Evolutionary conservation across 2,888 invertebrate species (phyloP), one percentile per base, ranked within the genome.

Genomic region (Agrotis clavis): DNA sequence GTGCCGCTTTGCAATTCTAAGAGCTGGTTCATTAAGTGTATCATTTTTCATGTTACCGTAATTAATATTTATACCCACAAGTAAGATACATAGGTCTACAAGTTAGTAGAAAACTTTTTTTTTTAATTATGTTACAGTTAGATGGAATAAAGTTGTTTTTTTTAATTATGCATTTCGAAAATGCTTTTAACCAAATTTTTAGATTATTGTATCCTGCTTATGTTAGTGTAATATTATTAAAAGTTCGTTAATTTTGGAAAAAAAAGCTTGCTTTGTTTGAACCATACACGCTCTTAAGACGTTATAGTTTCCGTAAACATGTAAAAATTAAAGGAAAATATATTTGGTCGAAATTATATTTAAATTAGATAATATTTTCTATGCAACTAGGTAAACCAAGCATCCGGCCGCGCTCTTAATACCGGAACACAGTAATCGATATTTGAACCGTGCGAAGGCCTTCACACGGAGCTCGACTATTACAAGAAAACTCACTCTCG

Each of bases 401-500:
- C 16, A 35, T 25, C 54, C 25, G 25, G 16, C 18, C 21, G 4
- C 35, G 35, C 48, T 19, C 13, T 19, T 30, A 16, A n/a, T 65
- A 48, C 18, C 18, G 18, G 54, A 21, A 65, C 18, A 41, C 21
- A n/a, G n/a, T 0, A 73, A 25, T 5, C 25, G 7, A 48, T 9
- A 30, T 1, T 18, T 47, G 51, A 25, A 48, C 14, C 6, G 18
- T 19, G 1, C 6, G 45, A 59, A 14, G 21, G 51, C 50, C 30
- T 48, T 57, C 35, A 35, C 71, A 54, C 30, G 45, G 16, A 19
- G 14, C 18, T 62, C 30, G 2, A 41, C 30, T n/a, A 51, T 13
- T 35, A 57, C 19, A 74, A 74, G 53, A 61, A 78, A 74, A 71
- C 56, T 67, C 45, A 30, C 48, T 63, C 53, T 70, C 14, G 47